These are phyloP conservation scores for Oppia nitens DNA, from an alignment of 1,140 invertebrate species.

Conservation along the genomic window DNA sequence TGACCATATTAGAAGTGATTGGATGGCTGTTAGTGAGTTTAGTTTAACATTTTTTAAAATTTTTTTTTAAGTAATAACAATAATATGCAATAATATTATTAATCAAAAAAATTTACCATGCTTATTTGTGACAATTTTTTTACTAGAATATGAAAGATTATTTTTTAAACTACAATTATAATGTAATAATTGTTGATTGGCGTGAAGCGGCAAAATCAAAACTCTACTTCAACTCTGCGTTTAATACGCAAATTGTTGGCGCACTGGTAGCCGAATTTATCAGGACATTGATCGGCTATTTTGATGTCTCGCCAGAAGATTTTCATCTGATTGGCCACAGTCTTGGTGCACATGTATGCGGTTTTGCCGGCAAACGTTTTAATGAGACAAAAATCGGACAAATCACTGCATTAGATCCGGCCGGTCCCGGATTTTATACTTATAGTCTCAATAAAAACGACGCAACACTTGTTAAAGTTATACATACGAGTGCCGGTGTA, in stretches of 20 bases:
- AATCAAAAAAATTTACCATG: no score
- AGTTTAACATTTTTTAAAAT: no score
- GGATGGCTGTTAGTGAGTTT: no score
- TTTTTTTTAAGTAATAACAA: no score
- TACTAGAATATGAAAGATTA: neutral
- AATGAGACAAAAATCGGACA: conserved; percentile 15
- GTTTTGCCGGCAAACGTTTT: conserved; percentile 20
- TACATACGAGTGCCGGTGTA: conserved; percentile 48
- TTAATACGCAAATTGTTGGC: conserved; percentile 45
- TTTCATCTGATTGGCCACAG: conserved; percentile 49
- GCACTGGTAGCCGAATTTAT: conserved; percentile 37
- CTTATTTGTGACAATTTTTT: no score
- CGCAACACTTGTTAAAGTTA: conserved; percentile 54
- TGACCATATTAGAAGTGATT: no score
- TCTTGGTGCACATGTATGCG: conserved; percentile 18
- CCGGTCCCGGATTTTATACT: conserved; percentile 46
- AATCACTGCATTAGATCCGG: conserved; percentile 48
- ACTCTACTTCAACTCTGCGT: conserved; percentile 40
- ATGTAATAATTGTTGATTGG: conserved; percentile 33
- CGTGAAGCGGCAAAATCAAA: conserved; percentile 33
- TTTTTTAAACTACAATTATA: conserved; percentile 14
- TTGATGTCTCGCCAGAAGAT: neutral
- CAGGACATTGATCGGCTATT: conserved; percentile 20
- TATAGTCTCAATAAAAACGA: conserved; percentile 43
- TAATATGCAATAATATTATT: no score